Evolutionary conservation across 2,797 vertebrate genomes (phyloP).

Genomic region (Dryobates pubescens): DNA sequence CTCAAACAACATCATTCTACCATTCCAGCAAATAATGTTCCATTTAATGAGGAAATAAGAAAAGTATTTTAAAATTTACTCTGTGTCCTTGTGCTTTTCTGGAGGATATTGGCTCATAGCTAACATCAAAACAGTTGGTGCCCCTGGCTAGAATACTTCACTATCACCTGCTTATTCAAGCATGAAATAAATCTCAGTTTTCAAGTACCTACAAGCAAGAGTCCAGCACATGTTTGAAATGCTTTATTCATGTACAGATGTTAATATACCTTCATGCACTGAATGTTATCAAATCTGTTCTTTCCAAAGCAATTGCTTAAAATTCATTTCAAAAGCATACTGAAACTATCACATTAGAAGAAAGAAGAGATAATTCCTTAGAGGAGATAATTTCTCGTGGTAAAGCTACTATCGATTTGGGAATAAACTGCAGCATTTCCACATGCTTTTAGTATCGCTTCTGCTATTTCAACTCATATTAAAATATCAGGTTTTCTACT

Average conservation of each 20-base stretch:
- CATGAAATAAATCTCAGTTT: constrained; percentile 65
- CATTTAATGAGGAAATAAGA: neutral
- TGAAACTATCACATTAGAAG: neutral
- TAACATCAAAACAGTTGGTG: constrained; percentile 53
- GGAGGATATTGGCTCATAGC: constrained; percentile 14
- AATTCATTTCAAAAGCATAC: neutral
- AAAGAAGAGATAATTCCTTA: neutral
- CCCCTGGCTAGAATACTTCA: constrained; percentile 64
- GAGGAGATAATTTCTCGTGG: neutral
- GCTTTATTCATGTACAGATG: constrained; percentile 28
- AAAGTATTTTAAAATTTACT: neutral
- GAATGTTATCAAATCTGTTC: constrained; percentile 18
- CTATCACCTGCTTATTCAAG: constrained; percentile 46
- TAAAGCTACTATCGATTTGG: neutral
- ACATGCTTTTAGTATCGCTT: neutral
- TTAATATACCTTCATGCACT: neutral
- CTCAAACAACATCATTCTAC: neutral
- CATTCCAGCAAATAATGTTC: neutral
- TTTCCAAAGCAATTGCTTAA: neutral
- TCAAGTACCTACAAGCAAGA: constrained; percentile 67
- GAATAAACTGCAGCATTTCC: constrained; percentile 20
- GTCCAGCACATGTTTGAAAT: constrained; percentile 56
- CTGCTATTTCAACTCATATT: neutral
- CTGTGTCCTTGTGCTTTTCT: neutral
- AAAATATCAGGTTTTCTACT: neutral